Evolutionary conservation across 2,888 invertebrate genomes (phyloP).

Genomic region (Microctonus aethiopoides): DNA sequence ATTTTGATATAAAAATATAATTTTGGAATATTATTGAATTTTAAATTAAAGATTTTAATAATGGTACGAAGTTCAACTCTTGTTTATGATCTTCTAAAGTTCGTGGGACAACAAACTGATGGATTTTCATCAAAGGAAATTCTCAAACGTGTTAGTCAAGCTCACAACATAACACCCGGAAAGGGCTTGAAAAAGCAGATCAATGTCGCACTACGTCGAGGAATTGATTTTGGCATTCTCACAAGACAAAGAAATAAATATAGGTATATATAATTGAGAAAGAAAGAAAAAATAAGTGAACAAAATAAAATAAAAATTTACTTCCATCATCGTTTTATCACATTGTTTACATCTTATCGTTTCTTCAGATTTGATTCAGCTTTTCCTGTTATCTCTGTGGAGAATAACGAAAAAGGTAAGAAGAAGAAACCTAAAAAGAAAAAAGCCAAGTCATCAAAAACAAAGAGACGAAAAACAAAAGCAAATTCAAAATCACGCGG

Average conservation of each 20-base stretch:
- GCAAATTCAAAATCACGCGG: constrained; percentile 18
- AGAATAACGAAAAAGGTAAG: neutral
- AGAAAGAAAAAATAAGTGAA: neutral
- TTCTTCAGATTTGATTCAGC: constrained; percentile 44
- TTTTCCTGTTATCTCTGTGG: neutral
- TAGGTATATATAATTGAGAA: constrained; percentile 41
- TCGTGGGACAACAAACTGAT: constrained; percentile 40
- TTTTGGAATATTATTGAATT: too few species aligned
- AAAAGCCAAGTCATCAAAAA: constrained; percentile 24
- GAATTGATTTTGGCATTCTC: constrained; percentile 57
- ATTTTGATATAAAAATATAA: neutral
- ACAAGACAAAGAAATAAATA: constrained; percentile 53
- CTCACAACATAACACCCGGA: constrained; percentile 46
- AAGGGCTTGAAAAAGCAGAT: constrained; percentile 50
- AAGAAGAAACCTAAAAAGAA: constrained; percentile 26
- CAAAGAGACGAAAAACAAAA: too few species aligned
- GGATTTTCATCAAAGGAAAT: constrained; percentile 53
- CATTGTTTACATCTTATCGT: neutral
- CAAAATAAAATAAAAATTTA: neutral
- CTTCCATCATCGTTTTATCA: neutral
- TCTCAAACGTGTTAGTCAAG: constrained; percentile 48
- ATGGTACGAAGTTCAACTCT: constrained; percentile 49
- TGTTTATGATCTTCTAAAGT: constrained; percentile 51
- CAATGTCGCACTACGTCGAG: constrained; percentile 52
- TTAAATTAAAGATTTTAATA: neutral